Evolutionary conservation across 2,888 invertebrate genomes (phyloP).

Genomic region (Orthosia incerta): DNA sequence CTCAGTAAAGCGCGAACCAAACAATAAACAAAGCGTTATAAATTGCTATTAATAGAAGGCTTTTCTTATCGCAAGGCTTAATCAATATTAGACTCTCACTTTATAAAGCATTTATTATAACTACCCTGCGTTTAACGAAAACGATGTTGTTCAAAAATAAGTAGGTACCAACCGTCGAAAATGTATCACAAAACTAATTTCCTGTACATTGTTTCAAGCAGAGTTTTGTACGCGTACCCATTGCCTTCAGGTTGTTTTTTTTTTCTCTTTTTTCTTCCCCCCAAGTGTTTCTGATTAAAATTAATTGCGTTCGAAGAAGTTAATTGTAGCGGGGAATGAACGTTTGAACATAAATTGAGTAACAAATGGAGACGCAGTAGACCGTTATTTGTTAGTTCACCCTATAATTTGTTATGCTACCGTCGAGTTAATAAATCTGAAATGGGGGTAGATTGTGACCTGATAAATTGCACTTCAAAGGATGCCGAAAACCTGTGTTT

Average conservation of each 20-base stretch:
- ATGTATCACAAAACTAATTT: slow-evolving; percentile 55
- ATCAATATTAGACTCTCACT: slow-evolving; percentile 33
- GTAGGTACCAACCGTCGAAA: slow-evolving; percentile 18
- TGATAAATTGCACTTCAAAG: slow-evolving; percentile 58
- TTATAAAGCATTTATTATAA: slow-evolving; percentile 26
- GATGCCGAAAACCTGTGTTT: slow-evolving; percentile 54
- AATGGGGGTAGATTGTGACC: slow-evolving; percentile 58
- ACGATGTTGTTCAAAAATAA: slow-evolving; percentile 24
- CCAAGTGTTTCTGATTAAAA: slow-evolving; percentile 84
- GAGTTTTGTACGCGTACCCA: slow-evolving; percentile 56
- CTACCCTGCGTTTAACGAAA: not conserved
- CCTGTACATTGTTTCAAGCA: slow-evolving; percentile 57
- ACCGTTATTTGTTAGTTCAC: slow-evolving; percentile 72
- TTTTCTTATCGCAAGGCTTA: slow-evolving; percentile 18
- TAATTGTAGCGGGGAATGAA: slow-evolving; percentile 81
- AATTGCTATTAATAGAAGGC: slow-evolving; percentile 24
- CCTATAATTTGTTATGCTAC: slow-evolving; percentile 69
- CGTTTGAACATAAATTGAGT: slow-evolving; percentile 77
- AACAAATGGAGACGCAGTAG: slow-evolving; percentile 76
- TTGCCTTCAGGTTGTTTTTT: slow-evolving; percentile 75
- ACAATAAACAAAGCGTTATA: slow-evolving; percentile 29
- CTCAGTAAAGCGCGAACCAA: slow-evolving; percentile 8
- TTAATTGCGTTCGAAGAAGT: slow-evolving; percentile 84
- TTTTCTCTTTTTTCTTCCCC: slow-evolving; percentile 70
- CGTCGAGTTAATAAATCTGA: slow-evolving; percentile 63